phyloP scores from a whole-genome alignment of 2,888 invertebrate genomes.

The Oscheius myriophilus region DNA sequence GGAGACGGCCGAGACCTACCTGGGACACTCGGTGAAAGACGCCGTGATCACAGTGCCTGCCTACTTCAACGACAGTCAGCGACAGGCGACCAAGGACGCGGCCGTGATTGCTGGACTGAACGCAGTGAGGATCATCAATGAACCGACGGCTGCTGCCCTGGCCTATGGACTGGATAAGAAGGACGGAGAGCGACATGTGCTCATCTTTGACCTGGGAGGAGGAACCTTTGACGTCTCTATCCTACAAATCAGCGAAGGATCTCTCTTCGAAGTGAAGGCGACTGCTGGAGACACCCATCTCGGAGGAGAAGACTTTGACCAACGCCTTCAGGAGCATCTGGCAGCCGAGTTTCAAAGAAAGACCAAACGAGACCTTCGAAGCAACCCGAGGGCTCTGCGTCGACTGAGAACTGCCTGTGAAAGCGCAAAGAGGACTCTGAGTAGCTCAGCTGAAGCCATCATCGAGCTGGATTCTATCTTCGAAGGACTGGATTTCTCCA shows the following conservation, averaged over 20 bases:
- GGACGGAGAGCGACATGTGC: conserved; percentile 56
- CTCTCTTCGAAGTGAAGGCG: conserved; percentile 54
- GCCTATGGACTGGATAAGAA: conserved; percentile 79
- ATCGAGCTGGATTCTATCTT: conserved; percentile 92
- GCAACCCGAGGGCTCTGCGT: conserved; percentile 87
- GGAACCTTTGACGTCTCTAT: conserved; percentile 74
- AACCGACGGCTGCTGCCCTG: conserved; percentile 78
- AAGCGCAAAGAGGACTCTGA: conserved; percentile 78
- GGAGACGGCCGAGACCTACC: conserved; percentile 72
- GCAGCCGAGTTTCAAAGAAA: conserved; percentile 73
- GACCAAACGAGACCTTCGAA: conserved; percentile 84
- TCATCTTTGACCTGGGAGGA: conserved; percentile 71
- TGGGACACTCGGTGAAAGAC: conserved; percentile 72
- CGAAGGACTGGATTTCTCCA: conserved; percentile 95
- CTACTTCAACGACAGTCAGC: conserved; percentile 79
- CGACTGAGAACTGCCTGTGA: conserved; percentile 89
- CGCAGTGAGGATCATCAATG: conserved; percentile 73
- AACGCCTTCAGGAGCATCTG: conserved; percentile 71
- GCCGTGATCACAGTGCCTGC: conserved; percentile 90
- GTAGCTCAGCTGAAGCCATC: conserved; percentile 72
- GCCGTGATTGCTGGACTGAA: conserved; percentile 73
- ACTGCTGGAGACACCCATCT: conserved; percentile 82
- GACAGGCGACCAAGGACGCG: conserved; percentile 77
- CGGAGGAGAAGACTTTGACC: conserved; percentile 62
- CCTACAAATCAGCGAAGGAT: conserved; percentile 54